Percentiles rank a stretch among this genome's conserved stretches.
These are phyloP conservation scores for Xyliphius kryptos DNA, from an alignment of 2,113 vertebrate genomes.

Conservation along the genomic window DNA sequence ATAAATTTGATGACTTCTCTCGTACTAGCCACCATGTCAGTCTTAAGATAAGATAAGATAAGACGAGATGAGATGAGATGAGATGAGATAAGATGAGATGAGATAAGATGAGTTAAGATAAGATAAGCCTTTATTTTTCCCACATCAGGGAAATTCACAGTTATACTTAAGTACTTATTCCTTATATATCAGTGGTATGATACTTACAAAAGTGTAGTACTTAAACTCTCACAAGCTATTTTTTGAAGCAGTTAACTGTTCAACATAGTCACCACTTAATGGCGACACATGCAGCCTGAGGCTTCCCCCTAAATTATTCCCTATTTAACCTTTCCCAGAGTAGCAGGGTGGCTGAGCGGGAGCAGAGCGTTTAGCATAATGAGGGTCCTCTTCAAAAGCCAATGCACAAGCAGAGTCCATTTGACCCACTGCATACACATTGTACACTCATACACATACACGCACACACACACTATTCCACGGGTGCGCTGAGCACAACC, in stretches of 20 bases:
- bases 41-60: too few species aligned
- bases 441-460: slow-evolving; percentile 15
- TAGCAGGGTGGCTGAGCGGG: slow-evolving; percentile 64
- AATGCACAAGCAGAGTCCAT: slow-evolving; percentile 54
- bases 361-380: slow-evolving; percentile 76
- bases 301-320: slow-evolving; percentile 65
- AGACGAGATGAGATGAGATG: too few species aligned
- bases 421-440: slow-evolving; percentile 45
- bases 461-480: too few species aligned
- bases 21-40: too few species aligned
- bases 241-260: slow-evolving; percentile 36
- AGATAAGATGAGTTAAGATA: too few species aligned
- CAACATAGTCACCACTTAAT: slow-evolving; percentile 30
- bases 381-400: slow-evolving; percentile 74
- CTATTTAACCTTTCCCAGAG: slow-evolving; percentile 80
- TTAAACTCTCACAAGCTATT: too few species aligned
- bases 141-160: too few species aligned
- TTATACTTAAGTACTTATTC: too few species aligned
- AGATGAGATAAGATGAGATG: too few species aligned
- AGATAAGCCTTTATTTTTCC: too few species aligned
- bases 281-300: slow-evolving; percentile 59
- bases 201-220: slow-evolving; percentile 14
- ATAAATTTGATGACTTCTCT: too few species aligned
- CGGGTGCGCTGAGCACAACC: slow-evolving; percentile 57
- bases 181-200: too few species aligned